Conservation (phyloP, 1,140 invertebrate genomes). For the Acromyrmex heyeri region DNA sequence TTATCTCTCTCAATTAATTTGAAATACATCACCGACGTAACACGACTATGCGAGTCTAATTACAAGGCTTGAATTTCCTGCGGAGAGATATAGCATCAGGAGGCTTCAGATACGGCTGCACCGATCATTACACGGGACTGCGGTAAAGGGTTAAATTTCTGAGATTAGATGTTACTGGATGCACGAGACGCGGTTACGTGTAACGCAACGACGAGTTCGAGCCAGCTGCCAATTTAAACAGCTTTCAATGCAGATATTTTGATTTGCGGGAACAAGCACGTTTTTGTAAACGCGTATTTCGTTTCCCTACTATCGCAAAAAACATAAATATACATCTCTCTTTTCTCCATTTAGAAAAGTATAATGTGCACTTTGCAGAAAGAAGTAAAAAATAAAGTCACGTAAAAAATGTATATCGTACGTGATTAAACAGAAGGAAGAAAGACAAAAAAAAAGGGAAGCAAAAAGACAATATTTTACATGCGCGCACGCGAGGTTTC, state of each 20-base stretch:
- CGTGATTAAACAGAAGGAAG: slow-evolving; percentile 38
- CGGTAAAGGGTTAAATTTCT: slow-evolving; percentile 58
- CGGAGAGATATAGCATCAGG: not conserved
- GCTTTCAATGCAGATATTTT: not conserved
- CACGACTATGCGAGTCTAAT: slow-evolving; percentile 43
- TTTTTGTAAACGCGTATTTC: not conserved
- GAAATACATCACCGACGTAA: slow-evolving; percentile 27
- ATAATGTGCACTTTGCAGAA: not conserved
- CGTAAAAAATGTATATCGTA: slow-evolving; percentile 9
- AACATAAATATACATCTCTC: not conserved
- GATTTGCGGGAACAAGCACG: too few species aligned
- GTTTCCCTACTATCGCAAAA: not conserved
- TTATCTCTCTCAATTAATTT: slow-evolving; percentile 13
- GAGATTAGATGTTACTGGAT: slow-evolving; percentile 49
- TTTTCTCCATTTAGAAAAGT: not conserved
- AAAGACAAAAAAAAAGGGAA: not conserved
- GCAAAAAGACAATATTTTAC: slow-evolving; percentile 38
- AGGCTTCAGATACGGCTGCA: slow-evolving; percentile 25
- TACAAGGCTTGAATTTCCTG: slow-evolving; percentile 18
- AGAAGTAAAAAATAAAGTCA: slow-evolving; percentile 18
- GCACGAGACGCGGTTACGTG: slow-evolving; percentile 21
- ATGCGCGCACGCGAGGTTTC: not conserved
- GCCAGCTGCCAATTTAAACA: slow-evolving; percentile 37
- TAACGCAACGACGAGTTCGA: slow-evolving; percentile 33
- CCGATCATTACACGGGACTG: slow-evolving; percentile 30